phyloP scores from a whole-genome alignment of 2,888 invertebrate genomes.

The Listrodromus nycthemerus region DNA sequence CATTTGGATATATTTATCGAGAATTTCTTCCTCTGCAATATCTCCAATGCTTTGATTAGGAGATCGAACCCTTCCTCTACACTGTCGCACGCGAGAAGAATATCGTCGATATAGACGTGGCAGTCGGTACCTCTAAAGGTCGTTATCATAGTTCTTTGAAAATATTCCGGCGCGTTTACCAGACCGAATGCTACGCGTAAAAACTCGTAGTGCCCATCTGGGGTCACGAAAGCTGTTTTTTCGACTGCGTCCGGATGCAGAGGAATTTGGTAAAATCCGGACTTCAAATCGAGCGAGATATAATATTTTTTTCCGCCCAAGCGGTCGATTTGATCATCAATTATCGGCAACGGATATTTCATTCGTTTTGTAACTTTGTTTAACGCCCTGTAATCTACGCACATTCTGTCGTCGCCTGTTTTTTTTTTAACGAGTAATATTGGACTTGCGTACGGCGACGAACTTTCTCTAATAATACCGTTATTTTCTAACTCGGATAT shows the following conservation, averaged over 20 bases:
- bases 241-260: constrained; percentile 74
- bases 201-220: constrained; percentile 74
- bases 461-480: too few species aligned
- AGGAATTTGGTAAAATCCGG: constrained; percentile 78
- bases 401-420: too few species aligned
- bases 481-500: constrained; percentile 69
- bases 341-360: too few species aligned
- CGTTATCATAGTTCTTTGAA: constrained; percentile 78
- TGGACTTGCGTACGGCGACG: too few species aligned
- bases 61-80: constrained; percentile 66
- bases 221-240: constrained; percentile 76
- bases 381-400: too few species aligned
- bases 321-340: constrained; percentile 71
- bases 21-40: constrained; percentile 60
- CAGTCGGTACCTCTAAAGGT: constrained; percentile 63
- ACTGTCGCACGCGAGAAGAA: constrained; percentile 68
- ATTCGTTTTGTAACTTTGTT: too few species aligned
- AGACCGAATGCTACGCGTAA: constrained; percentile 81
- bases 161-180: constrained; percentile 74
- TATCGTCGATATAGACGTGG: constrained; percentile 72
- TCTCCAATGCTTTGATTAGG: constrained; percentile 60
- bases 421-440: too few species aligned
- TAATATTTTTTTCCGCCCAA: constrained; percentile 74
- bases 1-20: constrained; percentile 73
- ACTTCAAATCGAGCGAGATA: constrained; percentile 76